phyloP scores from a whole-genome alignment of 2,888 invertebrate genomes.

The Pseudolycoriella hygida region DNA sequence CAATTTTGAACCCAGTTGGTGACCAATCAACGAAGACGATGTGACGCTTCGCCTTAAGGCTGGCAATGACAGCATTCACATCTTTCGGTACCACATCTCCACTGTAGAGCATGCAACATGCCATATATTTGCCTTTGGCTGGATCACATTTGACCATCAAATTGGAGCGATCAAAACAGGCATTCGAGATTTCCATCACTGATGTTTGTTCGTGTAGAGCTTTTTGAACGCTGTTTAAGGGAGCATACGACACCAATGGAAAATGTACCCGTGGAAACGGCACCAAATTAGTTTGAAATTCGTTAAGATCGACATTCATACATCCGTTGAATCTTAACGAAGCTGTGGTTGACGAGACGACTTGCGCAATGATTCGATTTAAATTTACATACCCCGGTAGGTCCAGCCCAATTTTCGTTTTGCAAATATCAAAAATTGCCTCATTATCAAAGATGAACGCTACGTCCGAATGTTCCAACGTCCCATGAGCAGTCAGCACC shows the following conservation, averaged over 20 bases:
- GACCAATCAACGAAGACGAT: constrained; percentile 88
- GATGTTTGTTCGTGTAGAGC: constrained; percentile 86
- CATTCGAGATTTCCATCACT: constrained; percentile 85
- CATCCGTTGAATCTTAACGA: no score
- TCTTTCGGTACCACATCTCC: constrained; percentile 93
- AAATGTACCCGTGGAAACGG: constrained; percentile 94
- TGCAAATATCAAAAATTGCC: no score
- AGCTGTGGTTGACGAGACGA: no score
- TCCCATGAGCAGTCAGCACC: constrained; percentile 90
- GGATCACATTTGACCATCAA: constrained; percentile 94
- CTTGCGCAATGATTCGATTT: no score
- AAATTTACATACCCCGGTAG: no score
- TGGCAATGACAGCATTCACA: constrained; percentile 84
- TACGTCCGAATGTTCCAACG: no score
- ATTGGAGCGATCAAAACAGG: constrained; percentile 90
- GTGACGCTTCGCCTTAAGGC: constrained; percentile 93
- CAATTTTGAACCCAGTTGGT: constrained; percentile 66
- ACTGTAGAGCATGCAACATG: constrained; percentile 88
- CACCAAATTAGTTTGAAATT: constrained; percentile 90
- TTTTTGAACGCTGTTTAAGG: constrained; percentile 85
- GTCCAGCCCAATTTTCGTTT: no score
- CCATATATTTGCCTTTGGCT: constrained; percentile 86
- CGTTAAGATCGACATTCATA: constrained; percentile 85
- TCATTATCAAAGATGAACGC: no score
- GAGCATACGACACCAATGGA: constrained; percentile 82